Base-by-base conservation (phyloP, 2,797 vertebrate species). In the Nasua narica region DNA sequence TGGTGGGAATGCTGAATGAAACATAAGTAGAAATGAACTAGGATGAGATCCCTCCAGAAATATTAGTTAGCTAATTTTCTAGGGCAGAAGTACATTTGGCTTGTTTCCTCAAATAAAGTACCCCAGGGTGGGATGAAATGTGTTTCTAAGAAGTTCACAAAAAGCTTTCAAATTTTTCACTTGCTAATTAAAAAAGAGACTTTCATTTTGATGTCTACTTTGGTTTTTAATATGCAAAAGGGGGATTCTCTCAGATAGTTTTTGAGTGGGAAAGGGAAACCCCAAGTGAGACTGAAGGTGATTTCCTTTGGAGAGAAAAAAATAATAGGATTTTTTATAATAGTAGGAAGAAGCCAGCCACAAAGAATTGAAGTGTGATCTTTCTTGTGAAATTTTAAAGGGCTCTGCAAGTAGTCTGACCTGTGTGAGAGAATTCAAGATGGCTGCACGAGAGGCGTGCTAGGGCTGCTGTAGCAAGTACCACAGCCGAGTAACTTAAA, bases 191-290 rank as follows among this genome's bases (percentile, higher is more conserved):
- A 35, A 92, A 93, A 87, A 69, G 1, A 84, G 37, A 40, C 15
- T 91, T 97, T 90, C 56, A 70, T 40, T 92, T 97, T 46, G 72
- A 88, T 62, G 12, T 82, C 37, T 70, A 8, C 43, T 40, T 95
- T 92, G 32, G 13, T 85, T 93, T 79, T 91, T 85, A n/a, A 52
- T 50, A 91, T 62, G 10, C 12, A 14, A 54, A 74, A 67, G 18
- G 90, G 2, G 27, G n/a, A 32, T 78, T 69, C 6, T 70, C 3
- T 83, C 43, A 93, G 50, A 40, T 21, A 52, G 72, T 13, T 95
- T 48, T 7, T 67, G 52, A 9, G 2, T 60, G 1, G 11, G 40
- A 25, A 56, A 32, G 37, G 25, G 25, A 89, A 10, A 2, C 10
- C 21, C 32, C 27, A 48, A 23, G 43, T 37, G 21, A 92, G 12